Percentiles rank a stretch among this genome's conserved stretches.
Conservation (phyloP, 2,797 vertebrate genomes). For the Sorex maritimensis region DNA sequence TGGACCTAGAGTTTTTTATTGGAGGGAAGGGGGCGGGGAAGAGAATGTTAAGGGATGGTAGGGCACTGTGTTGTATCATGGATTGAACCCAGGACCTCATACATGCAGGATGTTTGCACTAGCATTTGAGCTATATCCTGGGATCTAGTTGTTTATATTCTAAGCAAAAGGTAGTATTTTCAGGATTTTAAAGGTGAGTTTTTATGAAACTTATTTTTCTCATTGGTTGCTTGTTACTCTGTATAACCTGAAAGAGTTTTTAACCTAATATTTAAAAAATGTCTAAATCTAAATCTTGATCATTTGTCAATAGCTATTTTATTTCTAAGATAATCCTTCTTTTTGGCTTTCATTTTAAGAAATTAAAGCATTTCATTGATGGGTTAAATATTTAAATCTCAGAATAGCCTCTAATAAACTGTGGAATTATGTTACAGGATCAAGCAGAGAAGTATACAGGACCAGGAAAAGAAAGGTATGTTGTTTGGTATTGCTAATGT, state of each 20-base stretch:
- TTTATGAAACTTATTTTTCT: slow-evolving; percentile 44
- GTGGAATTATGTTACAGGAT: slow-evolving; percentile 85
- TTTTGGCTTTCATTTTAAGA: slow-evolving; percentile 67
- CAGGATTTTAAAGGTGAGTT: slow-evolving; percentile 17
- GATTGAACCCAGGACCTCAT: too few relatives aligned
- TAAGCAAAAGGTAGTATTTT: slow-evolving; percentile 40
- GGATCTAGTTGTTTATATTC: slow-evolving; percentile 3
- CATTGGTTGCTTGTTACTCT: not conserved
- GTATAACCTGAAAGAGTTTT: not conserved
- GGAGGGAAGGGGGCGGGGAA: too few relatives aligned
- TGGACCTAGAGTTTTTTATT: too few relatives aligned
- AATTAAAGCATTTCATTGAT: slow-evolving; percentile 11
- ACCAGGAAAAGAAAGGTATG: slow-evolving; percentile 86
- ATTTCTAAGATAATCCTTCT: slow-evolving; percentile 23
- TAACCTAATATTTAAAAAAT: not conserved
- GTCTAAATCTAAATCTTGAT: not conserved
- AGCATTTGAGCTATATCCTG: too few relatives aligned
- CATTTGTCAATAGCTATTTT: not conserved
- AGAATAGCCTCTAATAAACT: not conserved
- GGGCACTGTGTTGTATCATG: too few relatives aligned
- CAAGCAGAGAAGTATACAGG: slow-evolving; percentile 83
- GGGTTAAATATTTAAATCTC: slow-evolving; percentile 44
- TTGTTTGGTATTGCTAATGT: slow-evolving; percentile 66
- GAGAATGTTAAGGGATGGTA: too few relatives aligned
- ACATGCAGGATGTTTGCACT: too few relatives aligned